Conservation (phyloP, 2,888 invertebrate species). For the Xestobium rufovillosum region DNA sequence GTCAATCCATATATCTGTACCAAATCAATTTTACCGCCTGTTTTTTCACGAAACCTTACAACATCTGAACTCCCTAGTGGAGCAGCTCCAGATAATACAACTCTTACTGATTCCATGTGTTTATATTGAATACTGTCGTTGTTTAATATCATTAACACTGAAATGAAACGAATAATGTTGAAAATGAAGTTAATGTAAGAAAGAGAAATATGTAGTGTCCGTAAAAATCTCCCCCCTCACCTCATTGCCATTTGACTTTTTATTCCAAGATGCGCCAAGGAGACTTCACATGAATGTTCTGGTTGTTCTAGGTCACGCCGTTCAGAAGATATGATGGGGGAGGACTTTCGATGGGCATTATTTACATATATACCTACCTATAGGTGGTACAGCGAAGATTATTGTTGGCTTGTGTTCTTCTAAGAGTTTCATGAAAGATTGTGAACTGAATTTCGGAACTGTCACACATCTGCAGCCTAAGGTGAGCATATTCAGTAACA, state of each 20-base stretch:
- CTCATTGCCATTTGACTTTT: too few relatives aligned
- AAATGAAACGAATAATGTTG: too few relatives aligned
- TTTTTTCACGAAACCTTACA: constrained; percentile 31
- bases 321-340: too few relatives aligned
- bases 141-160: constrained; percentile 26
- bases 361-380: constrained; percentile 38
- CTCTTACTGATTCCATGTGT: constrained; percentile 42
- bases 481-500: constrained; percentile 38
- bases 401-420: constrained; percentile 25
- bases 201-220: too few relatives aligned
- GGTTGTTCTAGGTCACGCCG: too few relatives aligned
- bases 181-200: too few relatives aligned
- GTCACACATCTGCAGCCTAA: constrained; percentile 43
- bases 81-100: constrained; percentile 48
- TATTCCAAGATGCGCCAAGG: too few relatives aligned
- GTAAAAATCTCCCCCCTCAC: too few relatives aligned
- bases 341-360: too few relatives aligned
- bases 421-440: constrained; percentile 25
- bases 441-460: constrained; percentile 34
- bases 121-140: constrained; percentile 39
- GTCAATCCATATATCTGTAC: constrained; percentile 57
- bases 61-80: constrained; percentile 39
- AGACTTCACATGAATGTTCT: too few relatives aligned
- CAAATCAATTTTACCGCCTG: constrained; percentile 22
- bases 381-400: constrained; percentile 48